Evolutionary conservation across 2,113 vertebrate species (phyloP).

Genomic region (Caranx ignobilis): DNA sequence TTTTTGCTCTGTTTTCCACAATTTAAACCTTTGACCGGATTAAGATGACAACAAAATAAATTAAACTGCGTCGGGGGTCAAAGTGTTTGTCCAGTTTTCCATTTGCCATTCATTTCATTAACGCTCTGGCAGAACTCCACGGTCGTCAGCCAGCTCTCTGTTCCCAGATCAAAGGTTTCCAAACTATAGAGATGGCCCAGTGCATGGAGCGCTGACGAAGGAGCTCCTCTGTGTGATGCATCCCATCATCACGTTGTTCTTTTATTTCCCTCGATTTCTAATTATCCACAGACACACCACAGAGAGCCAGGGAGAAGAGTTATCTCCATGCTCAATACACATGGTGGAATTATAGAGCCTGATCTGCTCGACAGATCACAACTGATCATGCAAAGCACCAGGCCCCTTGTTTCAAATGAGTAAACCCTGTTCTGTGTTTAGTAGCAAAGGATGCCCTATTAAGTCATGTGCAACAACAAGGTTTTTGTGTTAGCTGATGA

Average conservation of each 20-base stretch:
- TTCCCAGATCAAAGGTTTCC: slow-evolving; percentile 64
- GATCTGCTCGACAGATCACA: slow-evolving; percentile 48
- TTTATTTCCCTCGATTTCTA: slow-evolving; percentile 59
- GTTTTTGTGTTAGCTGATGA: slow-evolving; percentile 1
- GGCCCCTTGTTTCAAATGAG: slow-evolving; percentile 46
- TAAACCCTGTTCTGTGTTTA: slow-evolving; percentile 62
- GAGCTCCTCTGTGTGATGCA: slow-evolving; percentile 38
- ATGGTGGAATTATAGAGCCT: slow-evolving; percentile 18
- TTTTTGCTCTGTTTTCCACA: slow-evolving; percentile 57
- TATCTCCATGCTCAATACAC: slow-evolving; percentile 23
- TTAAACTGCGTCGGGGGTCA: slow-evolving; percentile 39
- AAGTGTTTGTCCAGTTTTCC: slow-evolving; percentile 34
- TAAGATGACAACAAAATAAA: slow-evolving; percentile 48
- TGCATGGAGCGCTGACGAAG: slow-evolving; percentile 21
- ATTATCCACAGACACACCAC: slow-evolving; percentile 57
- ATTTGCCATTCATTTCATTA: slow-evolving; percentile 51
- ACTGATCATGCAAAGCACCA: slow-evolving; percentile 25
- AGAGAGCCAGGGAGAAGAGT: slow-evolving; percentile 6
- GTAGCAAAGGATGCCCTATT: slow-evolving; percentile 20
- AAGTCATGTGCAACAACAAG: slow-evolving; percentile 48
- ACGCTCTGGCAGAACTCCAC: slow-evolving; percentile 51
- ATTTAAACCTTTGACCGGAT: slow-evolving; percentile 57
- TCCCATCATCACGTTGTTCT: slow-evolving; percentile 15
- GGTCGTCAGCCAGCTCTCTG: slow-evolving; percentile 46
- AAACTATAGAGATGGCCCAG: slow-evolving; percentile 26